Evolutionary conservation across 2,113 vertebrate genomes (phyloP), one percentile per base, ranked within the genome.

Genomic region (Chiloscyllium plagiosum): DNA sequence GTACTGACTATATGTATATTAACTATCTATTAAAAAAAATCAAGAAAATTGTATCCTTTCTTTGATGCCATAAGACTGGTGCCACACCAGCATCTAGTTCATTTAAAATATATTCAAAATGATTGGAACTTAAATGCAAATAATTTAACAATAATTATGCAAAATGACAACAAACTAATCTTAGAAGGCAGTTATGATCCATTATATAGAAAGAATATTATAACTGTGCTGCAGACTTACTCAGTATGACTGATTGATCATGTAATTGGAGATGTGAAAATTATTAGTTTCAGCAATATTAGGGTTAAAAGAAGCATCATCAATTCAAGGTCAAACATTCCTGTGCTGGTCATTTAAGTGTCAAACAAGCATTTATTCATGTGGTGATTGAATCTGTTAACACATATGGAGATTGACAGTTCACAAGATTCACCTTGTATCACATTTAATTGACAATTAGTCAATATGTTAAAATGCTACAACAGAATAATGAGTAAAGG

Each of bases 391-490:
- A n/a, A 42, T 66, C 33, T 66, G n/a, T 66, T 66, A 66, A 66
- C 19, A 13, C 61, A 66, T 19, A 19, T 66, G 33, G 61, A 68
- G 61, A 93, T 66, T 93, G 56, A 37, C 61, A 66, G 61, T 68
- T 93, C 33, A 37, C n/a, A 66, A 93, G 61, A 37, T 66, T 90
- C 52, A 90, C n/a, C 89, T 66, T 33, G 52, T 92, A 26, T n/a
- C n/a, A 56, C 33, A 61, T 93, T 93, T 93, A 93, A 93, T 93
- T 93, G 61, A 93, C 56, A 93, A 93, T 93, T 68, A 93, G 29
- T 33, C 56, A 93, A 66, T 20, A 93, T 93, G 89, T 66, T 66
- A 4, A 93, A 93, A 65, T 66, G 20, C 89, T 93, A 93, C 89
- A 93, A 66, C 56, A 37, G 89, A 68, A 66, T 93, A 68, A 93